Evolutionary conservation across 2,113 vertebrate species (phyloP).

Genomic region (Reinhardtius hippoglossoides): DNA sequence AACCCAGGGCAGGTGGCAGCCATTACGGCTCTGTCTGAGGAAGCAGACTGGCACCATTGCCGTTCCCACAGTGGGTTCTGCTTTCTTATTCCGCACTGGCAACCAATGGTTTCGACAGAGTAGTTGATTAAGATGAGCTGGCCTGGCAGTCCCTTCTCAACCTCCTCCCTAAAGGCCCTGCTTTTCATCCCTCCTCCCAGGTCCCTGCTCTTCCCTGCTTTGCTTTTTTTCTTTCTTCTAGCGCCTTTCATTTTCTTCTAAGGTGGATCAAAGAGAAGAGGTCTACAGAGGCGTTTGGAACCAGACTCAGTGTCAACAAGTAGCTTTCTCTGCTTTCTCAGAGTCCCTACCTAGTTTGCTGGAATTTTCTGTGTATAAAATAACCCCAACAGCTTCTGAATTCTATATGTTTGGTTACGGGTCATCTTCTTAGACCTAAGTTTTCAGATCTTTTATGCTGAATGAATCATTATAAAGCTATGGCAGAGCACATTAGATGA

Average conservation of each 20-base stretch:
- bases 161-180: neutral
- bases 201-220: conserved; percentile 17
- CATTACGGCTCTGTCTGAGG: conserved; percentile 52
- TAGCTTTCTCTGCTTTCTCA: conserved; percentile 33
- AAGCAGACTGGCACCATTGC: conserved; percentile 42
- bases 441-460: too few relatives aligned
- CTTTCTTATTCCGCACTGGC: conserved; percentile 18
- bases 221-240: conserved; percentile 20
- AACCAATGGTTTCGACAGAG: neutral
- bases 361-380: conserved; percentile 3
- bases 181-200: conserved; percentile 28
- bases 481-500: too few relatives aligned
- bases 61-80: conserved; percentile 7
- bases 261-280: conserved; percentile 68
- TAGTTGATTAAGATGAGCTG: neutral
- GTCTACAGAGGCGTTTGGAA: conserved; percentile 57
- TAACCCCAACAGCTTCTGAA: neutral
- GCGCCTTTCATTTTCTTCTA: conserved; percentile 50
- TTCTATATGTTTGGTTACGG: too few relatives aligned
- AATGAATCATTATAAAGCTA: too few relatives aligned
- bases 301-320: conserved; percentile 63
- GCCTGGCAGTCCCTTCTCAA: neutral
- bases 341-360: neutral
- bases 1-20: conserved; percentile 60
- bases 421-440: too few relatives aligned